Percentiles rank a stretch among this genome's conserved stretches.
These are phyloP conservation scores for Xanthorhoe designata DNA, from an alignment of 2,888 invertebrate genomes.

Conservation along the genomic window DNA sequence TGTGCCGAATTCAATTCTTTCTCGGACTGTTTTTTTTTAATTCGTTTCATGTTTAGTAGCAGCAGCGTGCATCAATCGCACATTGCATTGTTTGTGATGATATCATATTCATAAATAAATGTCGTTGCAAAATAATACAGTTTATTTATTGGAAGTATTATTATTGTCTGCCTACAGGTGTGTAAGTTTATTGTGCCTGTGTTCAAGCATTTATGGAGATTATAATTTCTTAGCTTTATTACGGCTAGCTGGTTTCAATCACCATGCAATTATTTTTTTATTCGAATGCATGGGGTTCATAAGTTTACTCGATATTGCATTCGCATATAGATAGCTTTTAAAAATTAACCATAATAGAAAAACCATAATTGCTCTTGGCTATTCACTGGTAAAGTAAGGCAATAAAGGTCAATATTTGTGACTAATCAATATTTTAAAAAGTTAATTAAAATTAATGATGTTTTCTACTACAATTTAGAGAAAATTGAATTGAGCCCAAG, in stretches of 20 bases:
- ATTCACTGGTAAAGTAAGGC: not conserved
- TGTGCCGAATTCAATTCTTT: not conserved
- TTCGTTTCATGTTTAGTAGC: not conserved
- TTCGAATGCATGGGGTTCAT: not conserved
- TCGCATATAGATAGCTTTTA: constrained; percentile 8
- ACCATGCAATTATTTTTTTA: constrained; percentile 12
- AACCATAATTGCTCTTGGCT: not conserved
- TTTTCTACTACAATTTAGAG: not conserved
- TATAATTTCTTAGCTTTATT: constrained; percentile 4
- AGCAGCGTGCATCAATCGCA: not conserved
- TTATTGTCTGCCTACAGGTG: constrained; percentile 12
- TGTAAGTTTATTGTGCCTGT: constrained; percentile 17
- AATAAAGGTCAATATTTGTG: not conserved
- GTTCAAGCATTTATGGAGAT: constrained; percentile 14
- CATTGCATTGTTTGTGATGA: constrained; percentile 8
- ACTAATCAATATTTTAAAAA: not conserved
- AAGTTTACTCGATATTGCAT: constrained; percentile 9
- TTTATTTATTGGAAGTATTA: constrained; percentile 13
- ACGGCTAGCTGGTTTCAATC: constrained; percentile 11
- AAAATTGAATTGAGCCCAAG: not conserved
- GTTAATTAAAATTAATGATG: not conserved
- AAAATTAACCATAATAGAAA: not conserved
- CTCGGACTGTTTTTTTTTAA: not conserved
- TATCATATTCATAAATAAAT: constrained; percentile 16
- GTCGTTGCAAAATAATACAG: constrained; percentile 1